Evolutionary conservation across 2,797 vertebrate species (phyloP).

Genomic region (Eulemur coronatus): DNA sequence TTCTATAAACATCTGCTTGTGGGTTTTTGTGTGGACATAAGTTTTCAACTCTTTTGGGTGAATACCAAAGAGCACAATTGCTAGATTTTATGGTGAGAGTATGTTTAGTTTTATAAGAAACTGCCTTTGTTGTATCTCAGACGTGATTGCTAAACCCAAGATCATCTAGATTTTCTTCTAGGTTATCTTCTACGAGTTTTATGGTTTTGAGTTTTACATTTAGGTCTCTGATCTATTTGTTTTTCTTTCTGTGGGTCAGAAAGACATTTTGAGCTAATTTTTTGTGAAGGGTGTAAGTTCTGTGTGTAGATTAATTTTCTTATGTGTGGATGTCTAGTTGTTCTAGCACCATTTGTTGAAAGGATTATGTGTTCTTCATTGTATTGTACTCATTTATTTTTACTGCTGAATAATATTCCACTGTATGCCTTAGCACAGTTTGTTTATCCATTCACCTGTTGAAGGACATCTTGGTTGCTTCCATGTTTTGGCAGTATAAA

Average conservation of each 20-base stretch:
- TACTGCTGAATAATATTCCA: background rate
- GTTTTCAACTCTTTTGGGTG: background rate
- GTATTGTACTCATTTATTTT: background rate
- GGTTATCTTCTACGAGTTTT: background rate
- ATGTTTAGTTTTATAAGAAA: background rate
- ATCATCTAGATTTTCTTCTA: background rate
- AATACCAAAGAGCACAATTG: background rate
- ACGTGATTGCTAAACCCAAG: background rate
- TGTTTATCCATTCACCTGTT: background rate
- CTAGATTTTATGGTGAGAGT: background rate
- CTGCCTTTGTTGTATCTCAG: background rate
- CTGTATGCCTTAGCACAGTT: background rate
- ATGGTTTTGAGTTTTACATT: background rate
- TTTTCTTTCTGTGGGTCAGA: background rate
- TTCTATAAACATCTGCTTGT: background rate
- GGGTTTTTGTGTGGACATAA: background rate
- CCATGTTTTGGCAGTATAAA: background rate
- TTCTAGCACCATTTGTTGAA: background rate
- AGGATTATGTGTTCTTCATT: background rate
- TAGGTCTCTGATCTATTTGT: background rate
- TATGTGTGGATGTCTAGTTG: background rate
- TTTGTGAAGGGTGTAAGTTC: background rate
- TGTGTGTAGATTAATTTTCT: background rate
- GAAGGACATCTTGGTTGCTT: background rate
- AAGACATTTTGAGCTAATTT: background rate